Conservation (phyloP, 2,113 vertebrate genomes). For the Castor canadensis region DNA sequence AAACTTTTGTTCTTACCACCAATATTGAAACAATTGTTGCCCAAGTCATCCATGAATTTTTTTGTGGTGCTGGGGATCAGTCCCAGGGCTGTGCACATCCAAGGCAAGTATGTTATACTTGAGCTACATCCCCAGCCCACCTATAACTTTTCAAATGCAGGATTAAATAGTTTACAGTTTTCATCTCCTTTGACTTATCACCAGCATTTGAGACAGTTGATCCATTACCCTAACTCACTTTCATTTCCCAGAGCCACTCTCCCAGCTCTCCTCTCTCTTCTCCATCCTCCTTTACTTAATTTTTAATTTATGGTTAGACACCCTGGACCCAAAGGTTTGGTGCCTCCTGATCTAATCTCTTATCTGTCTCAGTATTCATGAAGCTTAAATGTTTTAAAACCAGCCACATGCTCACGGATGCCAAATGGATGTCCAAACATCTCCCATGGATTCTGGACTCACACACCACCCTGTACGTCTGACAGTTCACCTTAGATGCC, state of each 20-base stretch:
- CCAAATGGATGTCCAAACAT: not conserved
- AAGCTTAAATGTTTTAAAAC: not conserved
- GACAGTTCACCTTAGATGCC: not conserved
- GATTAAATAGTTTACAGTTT: not conserved
- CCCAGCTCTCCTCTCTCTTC: too few species aligned
- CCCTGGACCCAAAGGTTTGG: not conserved
- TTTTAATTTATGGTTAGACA: not conserved
- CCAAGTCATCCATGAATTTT: too few species aligned
- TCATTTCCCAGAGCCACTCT: not conserved
- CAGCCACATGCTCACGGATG: too few species aligned
- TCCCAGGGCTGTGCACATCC: too few species aligned
- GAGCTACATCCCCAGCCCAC: too few species aligned
- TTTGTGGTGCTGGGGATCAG: too few species aligned
- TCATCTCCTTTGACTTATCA: not conserved
- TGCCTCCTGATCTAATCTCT: not conserved
- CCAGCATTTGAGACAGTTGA: not conserved
- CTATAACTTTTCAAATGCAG: not conserved
- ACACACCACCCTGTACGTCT: not conserved
- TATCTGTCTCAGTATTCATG: not conserved
- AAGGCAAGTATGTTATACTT: too few species aligned
- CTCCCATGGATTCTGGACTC: not conserved
- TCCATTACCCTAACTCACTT: not conserved
- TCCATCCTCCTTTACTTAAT: too few species aligned
- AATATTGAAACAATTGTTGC: too few species aligned
- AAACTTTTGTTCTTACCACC: too few species aligned